Conservation (phyloP, 1,140 invertebrate genomes). For the Leptoteleia sp. region DNA sequence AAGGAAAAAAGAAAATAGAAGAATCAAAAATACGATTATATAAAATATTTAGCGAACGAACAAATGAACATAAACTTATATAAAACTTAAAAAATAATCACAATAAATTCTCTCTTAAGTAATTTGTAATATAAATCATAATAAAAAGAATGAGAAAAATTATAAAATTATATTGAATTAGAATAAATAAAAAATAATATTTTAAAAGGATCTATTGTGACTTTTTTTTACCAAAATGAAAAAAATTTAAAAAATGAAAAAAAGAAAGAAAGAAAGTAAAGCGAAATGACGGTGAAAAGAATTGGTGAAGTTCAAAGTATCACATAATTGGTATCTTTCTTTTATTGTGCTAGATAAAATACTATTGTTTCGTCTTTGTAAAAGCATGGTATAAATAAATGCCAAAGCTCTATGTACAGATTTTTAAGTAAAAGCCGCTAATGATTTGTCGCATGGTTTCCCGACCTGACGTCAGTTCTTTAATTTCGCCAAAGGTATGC, state of each 20-base stretch:
- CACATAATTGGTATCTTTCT: slow-evolving; percentile 73
- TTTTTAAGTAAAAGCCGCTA: slow-evolving; percentile 80
- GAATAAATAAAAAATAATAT: too few relatives aligned
- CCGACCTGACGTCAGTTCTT: slow-evolving; percentile 36
- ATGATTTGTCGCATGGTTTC: slow-evolving; percentile 51
- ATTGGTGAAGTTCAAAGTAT: slow-evolving; percentile 73
- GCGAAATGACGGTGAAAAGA: slow-evolving; percentile 55
- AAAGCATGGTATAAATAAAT: slow-evolving; percentile 81
- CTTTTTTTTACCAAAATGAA: too few relatives aligned
- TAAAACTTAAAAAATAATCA: slow-evolving; percentile 1
- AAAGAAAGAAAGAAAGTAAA: slow-evolving; percentile 34
- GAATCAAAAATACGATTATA: not conserved
- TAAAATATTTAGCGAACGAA: not conserved
- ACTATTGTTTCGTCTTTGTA: slow-evolving; percentile 76
- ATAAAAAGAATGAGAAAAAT: too few relatives aligned
- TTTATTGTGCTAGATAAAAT: slow-evolving; percentile 78
- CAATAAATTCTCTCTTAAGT: slow-evolving; percentile 1
- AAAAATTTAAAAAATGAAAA: too few relatives aligned
- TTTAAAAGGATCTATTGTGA: too few relatives aligned
- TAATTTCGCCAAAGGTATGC: slow-evolving; percentile 21
- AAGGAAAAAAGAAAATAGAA: slow-evolving; percentile 57
- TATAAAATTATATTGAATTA: too few relatives aligned
- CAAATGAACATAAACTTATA: not conserved
- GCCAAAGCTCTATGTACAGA: slow-evolving; percentile 79
- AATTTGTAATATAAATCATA: too few relatives aligned